A percentile compares a stretch with the other conserved stretches of the same genome.
phyloP scores from a whole-genome alignment of 2,888 invertebrate species.

The Leptinotarsa haldemani region DNA sequence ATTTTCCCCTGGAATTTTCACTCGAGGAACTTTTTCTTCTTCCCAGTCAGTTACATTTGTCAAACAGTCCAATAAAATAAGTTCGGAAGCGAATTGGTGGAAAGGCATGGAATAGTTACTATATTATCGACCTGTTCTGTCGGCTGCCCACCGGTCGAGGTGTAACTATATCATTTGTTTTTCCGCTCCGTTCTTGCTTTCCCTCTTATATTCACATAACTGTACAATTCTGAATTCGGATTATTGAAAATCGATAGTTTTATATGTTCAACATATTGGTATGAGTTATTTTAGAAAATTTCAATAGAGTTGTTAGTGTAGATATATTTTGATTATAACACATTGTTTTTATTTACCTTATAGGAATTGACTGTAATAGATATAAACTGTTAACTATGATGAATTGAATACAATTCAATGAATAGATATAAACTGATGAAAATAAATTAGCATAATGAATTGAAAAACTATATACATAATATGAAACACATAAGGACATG shows the following conservation, averaged over 20 bases:
- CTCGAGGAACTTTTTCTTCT: slow-evolving; percentile 46
- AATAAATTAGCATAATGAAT: too few relatives aligned
- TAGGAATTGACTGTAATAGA: too few relatives aligned
- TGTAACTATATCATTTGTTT: slow-evolving; percentile 61
- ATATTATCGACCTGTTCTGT: slow-evolving; percentile 54
- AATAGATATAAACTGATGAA: too few relatives aligned
- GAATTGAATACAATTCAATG: too few relatives aligned
- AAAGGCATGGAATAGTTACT: slow-evolving; percentile 46
- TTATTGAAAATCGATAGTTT: slow-evolving; percentile 13
- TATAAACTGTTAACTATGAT: too few relatives aligned
- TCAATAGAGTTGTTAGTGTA: too few relatives aligned
- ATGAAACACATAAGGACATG: too few relatives aligned
- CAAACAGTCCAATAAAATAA: slow-evolving; percentile 52
- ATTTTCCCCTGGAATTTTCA: slow-evolving; percentile 44
- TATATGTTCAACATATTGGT: too few relatives aligned
- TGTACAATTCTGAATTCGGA: slow-evolving; percentile 1
- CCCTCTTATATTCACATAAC: neutral
- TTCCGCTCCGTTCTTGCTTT: slow-evolving; percentile 31
- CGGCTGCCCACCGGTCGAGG: slow-evolving; percentile 58
- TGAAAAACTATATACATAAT: too few relatives aligned
- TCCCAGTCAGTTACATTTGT: slow-evolving; percentile 52
- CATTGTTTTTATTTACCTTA: too few relatives aligned
- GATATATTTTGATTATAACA: too few relatives aligned
- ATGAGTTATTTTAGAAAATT: too few relatives aligned
- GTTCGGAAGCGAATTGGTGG: slow-evolving; percentile 43